phyloP scores from a whole-genome alignment of 1,140 invertebrate species.

The Drosophila eugracilis region DNA sequence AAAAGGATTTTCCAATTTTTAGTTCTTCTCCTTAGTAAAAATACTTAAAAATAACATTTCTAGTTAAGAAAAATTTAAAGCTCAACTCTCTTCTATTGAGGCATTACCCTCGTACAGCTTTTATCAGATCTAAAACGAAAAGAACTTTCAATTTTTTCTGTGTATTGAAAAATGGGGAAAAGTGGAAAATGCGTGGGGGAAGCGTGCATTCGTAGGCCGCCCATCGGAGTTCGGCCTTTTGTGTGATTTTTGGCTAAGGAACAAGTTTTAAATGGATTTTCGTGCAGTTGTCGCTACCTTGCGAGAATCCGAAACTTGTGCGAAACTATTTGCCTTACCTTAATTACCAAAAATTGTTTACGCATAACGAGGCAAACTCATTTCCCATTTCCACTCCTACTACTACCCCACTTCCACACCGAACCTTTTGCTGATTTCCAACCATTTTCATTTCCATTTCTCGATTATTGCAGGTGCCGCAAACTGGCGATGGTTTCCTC shows the following conservation, averaged over 20 bases:
- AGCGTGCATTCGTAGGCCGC: slow-evolving; percentile 36
- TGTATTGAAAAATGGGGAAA: slow-evolving; percentile 12
- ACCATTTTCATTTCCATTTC: slow-evolving; percentile 8
- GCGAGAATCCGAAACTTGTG: slow-evolving; percentile 39
- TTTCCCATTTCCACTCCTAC: slow-evolving; percentile 20
- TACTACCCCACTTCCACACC: not conserved
- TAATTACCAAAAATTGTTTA: slow-evolving; percentile 81
- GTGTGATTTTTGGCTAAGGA: slow-evolving; percentile 66
- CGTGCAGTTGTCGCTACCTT: slow-evolving; percentile 59
- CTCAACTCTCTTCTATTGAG: too few relatives aligned
- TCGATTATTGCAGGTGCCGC: slow-evolving; percentile 86
- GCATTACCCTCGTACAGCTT: too few relatives aligned
- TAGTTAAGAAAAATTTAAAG: too few relatives aligned
- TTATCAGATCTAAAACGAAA: too few relatives aligned
- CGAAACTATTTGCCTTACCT: slow-evolving; percentile 71
- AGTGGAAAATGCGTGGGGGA: slow-evolving; percentile 2
- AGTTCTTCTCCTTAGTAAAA: too few relatives aligned
- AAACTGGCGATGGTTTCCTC: slow-evolving; percentile 90
- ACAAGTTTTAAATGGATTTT: slow-evolving; percentile 80
- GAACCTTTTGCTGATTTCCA: too few relatives aligned
- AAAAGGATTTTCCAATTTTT: not conserved
- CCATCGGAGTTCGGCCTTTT: slow-evolving; percentile 34
- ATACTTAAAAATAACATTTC: too few relatives aligned
- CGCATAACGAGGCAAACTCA: slow-evolving; percentile 63
- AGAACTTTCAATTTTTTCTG: too few relatives aligned